These are phyloP conservation scores for Syrrhaptes paradoxus DNA, from an alignment of 2,113 vertebrate genomes.

Conservation along the genomic window DNA sequence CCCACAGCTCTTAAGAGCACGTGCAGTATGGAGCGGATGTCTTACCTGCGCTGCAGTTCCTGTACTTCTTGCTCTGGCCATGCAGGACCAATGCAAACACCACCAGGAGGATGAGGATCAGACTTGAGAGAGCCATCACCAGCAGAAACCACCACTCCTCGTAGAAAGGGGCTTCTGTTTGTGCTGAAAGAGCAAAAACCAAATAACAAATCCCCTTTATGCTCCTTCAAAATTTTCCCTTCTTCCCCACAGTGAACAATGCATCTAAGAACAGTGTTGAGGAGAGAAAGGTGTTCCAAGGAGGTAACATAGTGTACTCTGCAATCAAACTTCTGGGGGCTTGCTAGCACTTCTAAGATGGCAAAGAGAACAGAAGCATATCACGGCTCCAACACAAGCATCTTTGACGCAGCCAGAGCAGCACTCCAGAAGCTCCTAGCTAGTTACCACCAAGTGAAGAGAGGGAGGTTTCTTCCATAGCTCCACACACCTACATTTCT, in stretches of 20 bases:
- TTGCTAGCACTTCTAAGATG: background rate
- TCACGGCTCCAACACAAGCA: background rate
- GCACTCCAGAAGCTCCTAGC: background rate
- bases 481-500: background rate
- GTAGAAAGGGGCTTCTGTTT: conserved; percentile 88
- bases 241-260: background rate
- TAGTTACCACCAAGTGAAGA: background rate
- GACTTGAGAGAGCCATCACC: conserved; percentile 89
- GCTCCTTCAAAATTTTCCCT: background rate
- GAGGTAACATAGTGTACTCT: background rate
- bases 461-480: background rate
- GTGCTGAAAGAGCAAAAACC: conserved; percentile 73
- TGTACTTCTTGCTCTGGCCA: conserved; percentile 88
- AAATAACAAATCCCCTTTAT: background rate
- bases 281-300: background rate
- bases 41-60: conserved; percentile 85
- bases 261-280: accelerated
- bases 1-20: background rate
- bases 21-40: accelerated
- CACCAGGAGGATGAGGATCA: conserved; percentile 88
- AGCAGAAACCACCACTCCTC: conserved; percentile 98
- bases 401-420: background rate
- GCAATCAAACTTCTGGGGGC: background rate
- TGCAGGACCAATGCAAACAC: conserved; percentile 89
- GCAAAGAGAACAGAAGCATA: background rate